Base-by-base conservation (phyloP, 2,113 vertebrate genomes). In the Labeo rohita region DNA sequence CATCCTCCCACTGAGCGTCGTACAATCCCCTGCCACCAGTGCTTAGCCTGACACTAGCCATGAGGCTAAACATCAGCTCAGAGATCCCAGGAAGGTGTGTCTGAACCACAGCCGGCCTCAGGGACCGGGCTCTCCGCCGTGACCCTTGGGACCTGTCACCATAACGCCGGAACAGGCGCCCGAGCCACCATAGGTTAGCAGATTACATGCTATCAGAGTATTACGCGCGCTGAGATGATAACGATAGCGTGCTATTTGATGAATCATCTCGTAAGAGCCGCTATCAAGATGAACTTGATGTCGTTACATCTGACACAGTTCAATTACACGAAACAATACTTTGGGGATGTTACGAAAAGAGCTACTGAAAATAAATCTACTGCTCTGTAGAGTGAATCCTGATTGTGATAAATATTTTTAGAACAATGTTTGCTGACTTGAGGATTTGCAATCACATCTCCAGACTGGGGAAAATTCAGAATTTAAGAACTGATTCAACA, bases 41-140 rank as follows among this genome's bases (percentile, higher is more conserved):
- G 49, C 81, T 89, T 87, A 89, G 61, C 63, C 52, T 84, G 88
- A 90, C 66, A 75, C 84, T 77, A 73, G 87, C 90, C 88, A 89
- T 83, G 75, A 90, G 87, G 90, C 85, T 82, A 86, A 87, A 89
- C 70, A 83, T 56, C 63, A 86, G 68, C 89, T 86, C 79, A 34
- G 21, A 61, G 84, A 70, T 49, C 66, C 75, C 21, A 54, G 74
- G 15, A 18, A 43, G 72, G 70, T 0, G 36, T 23, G 78, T 39
- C 36, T 76, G 59, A 52, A 72, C 83, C 73, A 52, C 54, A 43
- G 70, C 52, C 49, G 34, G 63, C 68, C 61, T 3, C 34, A 12
- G 54, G 49, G 76, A 16, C 23, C 61, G 18, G 4, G 15, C 18
- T 23, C 47, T 68, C 56, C 23, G 0, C 4, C 8, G 36, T 45